phyloP scores from a whole-genome alignment of 2,888 invertebrate species.

The Serripes groenlandicus region DNA sequence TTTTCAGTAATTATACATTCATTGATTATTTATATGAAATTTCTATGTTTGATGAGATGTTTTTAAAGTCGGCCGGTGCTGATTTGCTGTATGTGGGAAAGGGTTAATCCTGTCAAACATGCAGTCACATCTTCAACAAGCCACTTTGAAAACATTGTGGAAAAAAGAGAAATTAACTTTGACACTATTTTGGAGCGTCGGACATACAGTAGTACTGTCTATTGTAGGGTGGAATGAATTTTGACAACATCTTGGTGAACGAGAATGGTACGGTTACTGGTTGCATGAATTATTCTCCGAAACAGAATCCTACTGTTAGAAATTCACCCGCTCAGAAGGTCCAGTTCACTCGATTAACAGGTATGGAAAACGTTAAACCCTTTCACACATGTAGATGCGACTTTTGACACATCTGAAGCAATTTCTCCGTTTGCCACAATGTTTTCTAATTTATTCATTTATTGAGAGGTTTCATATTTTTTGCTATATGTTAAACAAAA shows the following conservation, averaged over 20 bases:
- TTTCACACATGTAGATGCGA: too few species aligned
- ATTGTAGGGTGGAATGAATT: slow-evolving; percentile 52
- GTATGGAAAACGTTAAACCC: slow-evolving; percentile 7
- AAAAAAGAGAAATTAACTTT: not conserved
- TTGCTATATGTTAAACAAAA: too few species aligned
- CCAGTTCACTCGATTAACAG: slow-evolving; percentile 43
- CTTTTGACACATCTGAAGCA: too few species aligned
- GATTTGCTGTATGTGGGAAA: too few species aligned
- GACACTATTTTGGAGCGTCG: too few species aligned
- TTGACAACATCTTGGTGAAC: slow-evolving; percentile 35
- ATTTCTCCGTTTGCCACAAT: not conserved
- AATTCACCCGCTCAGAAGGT: slow-evolving; percentile 27
- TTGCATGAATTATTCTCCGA: slow-evolving; percentile 31
- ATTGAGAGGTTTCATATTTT: not conserved
- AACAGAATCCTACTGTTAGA: slow-evolving; percentile 16
- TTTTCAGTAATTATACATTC: too few species aligned
- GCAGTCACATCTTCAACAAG: too few species aligned
- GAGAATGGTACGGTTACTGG: slow-evolving; percentile 33
- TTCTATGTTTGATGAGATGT: too few species aligned
- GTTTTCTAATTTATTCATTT: not conserved
- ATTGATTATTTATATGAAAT: too few species aligned
- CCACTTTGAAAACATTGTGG: not conserved
- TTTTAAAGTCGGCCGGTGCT: too few species aligned
- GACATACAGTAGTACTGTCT: too few species aligned
- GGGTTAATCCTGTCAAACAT: too few species aligned